Conservation (phyloP, 2,113 vertebrate species). For the Oriolus oriolus region DNA sequence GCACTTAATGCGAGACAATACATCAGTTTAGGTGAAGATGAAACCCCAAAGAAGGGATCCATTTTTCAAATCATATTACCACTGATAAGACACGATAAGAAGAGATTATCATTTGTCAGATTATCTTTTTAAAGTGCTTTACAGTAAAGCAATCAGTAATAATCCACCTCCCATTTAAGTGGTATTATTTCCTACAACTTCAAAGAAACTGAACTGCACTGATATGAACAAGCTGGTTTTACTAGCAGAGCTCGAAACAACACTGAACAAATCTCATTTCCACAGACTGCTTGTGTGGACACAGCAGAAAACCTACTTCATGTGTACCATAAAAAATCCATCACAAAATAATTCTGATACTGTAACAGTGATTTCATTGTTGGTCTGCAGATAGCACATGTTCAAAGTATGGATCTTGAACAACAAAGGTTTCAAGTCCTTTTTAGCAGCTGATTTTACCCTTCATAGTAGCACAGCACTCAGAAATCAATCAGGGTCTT, state of each 20-base stretch:
- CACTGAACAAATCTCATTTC: neutral
- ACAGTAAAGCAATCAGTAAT: neutral
- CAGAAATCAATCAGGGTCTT: neutral
- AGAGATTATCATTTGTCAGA: neutral
- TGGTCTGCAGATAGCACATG: neutral
- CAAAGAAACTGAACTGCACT: neutral
- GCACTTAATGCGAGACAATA: neutral
- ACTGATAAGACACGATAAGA: neutral
- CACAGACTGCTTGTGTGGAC: neutral
- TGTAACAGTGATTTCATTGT: neutral
- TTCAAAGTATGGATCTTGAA: neutral
- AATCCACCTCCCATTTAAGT: neutral
- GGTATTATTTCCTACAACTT: neutral
- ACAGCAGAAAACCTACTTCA: neutral
- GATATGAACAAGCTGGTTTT: neutral
- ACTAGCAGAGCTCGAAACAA: neutral
- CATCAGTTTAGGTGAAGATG: neutral
- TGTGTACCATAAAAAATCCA: fast-evolving
- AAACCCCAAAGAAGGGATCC: neutral
- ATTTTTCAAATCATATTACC: conserved; percentile 10
- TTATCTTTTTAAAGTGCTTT: conserved; percentile 20
- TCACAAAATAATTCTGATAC: neutral
- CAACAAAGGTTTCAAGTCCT: neutral
- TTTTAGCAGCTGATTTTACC: neutral
- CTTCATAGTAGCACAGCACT: neutral